Evolutionary conservation across 1,140 invertebrate species (phyloP), one percentile per base, ranked within the genome.

Genomic region (Olivierus martensii): DNA sequence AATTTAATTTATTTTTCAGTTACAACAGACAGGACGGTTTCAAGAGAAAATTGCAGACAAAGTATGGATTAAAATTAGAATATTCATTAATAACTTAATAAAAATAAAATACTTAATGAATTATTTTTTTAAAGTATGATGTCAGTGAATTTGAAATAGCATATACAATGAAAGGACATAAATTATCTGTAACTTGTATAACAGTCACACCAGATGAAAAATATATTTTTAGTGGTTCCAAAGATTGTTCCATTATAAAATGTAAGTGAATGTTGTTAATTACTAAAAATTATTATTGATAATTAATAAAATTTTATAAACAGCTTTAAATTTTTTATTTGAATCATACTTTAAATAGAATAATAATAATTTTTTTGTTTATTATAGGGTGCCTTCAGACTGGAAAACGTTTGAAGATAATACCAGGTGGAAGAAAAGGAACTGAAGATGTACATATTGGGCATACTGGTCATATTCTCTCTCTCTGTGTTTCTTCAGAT

Each of bases 231-330:
- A 82, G 82, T 39, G 89, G 83, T 1, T 89, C 85, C 45, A 95
- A 95, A 73, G 87, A 91, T 69, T 81, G 84, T 44, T 75, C 73
- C 42, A 76, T 97, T 46, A 78, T 94, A 11, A 94, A 94, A 76
- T 97, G 89, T 79, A 67, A 67, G 66, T 65, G 14, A 36, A 15
- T 41, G n/a, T 46, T 39, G 38, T 36, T 43, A 14, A n/a, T n/a
- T 44, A 42, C 1, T 34, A 19, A 44, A 19, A n/a, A n/a, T 15
- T 15, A 44, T 10, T 49, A 37, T 36, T 22, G 2, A 52, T 14
- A n/a, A 19, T 19, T 14, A 14, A 19, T 38, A 12, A 35, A 18
- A 36, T 18, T 19, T 21, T 46, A 36, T 19, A 17, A 1, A 21
- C 17, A 17, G 3, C 9, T 2, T 14, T 28, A 1, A 46, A 4